Conservation (phyloP, 2,888 invertebrate genomes). For the Cerastis rubricosa region DNA sequence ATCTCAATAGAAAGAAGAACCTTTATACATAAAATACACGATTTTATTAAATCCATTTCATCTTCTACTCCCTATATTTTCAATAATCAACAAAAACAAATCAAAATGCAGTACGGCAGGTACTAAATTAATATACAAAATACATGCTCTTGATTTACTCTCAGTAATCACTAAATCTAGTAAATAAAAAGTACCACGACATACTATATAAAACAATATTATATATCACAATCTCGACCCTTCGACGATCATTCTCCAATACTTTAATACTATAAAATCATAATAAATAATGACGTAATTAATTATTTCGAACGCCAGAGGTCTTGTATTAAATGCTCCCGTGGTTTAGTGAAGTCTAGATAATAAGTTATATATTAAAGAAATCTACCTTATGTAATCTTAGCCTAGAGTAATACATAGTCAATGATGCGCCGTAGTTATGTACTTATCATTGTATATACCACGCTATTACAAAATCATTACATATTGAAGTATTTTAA, state of each 20-base stretch:
- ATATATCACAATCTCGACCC: slow-evolving; percentile 75
- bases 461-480: slow-evolving; percentile 52
- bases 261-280: slow-evolving; percentile 71
- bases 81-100: slow-evolving; percentile 63
- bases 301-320: slow-evolving; percentile 70
- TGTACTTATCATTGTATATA: slow-evolving; percentile 58
- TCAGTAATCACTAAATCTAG: slow-evolving; percentile 61
- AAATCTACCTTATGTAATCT: slow-evolving; percentile 74
- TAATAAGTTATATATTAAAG: slow-evolving; percentile 74
- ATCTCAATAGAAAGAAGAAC: slow-evolving; percentile 18
- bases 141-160: slow-evolving; percentile 63
- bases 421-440: slow-evolving; percentile 65
- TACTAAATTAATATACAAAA: slow-evolving; percentile 67
- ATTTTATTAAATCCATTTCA: slow-evolving; percentile 35
- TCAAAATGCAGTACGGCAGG: slow-evolving; percentile 61
- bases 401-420: slow-evolving; percentile 74
- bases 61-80: slow-evolving; percentile 49
- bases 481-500: slow-evolving; percentile 67
- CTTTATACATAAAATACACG: slow-evolving; percentile 38
- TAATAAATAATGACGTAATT: slow-evolving; percentile 47
- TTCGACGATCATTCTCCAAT: slow-evolving; percentile 67
- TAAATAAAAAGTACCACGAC: slow-evolving; percentile 64
- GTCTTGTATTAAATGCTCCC: slow-evolving; percentile 80
- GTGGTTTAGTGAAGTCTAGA: slow-evolving; percentile 72
- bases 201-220: slow-evolving; percentile 65